Percentiles rank a stretch among this genome's conserved stretches.
Conservation (phyloP, 2,888 invertebrate species). For the Sepiola atlantica region DNA sequence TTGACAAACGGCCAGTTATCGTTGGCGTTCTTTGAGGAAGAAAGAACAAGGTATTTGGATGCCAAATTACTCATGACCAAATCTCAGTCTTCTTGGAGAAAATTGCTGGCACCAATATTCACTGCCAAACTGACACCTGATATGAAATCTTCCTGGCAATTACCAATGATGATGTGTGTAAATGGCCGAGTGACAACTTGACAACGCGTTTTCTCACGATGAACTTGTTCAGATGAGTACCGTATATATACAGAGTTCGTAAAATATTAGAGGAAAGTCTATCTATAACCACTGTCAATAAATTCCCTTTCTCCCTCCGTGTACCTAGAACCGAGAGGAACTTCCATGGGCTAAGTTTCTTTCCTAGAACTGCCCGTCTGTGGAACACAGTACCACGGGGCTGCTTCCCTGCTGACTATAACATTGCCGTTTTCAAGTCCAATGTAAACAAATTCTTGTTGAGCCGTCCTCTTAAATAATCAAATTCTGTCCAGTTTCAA, state of each 20-base stretch:
- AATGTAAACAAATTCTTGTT: no score
- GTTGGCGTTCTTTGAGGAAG: background rate
- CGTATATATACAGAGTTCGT: background rate
- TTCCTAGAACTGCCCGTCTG: no score
- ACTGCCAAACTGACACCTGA: conserved; percentile 8
- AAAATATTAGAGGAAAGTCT: no score
- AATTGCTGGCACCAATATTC: background rate
- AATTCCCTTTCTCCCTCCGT: no score
- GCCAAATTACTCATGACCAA: background rate
- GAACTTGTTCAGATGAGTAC: background rate
- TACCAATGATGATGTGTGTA: background rate
- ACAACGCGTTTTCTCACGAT: background rate
- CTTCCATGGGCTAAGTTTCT: no score
- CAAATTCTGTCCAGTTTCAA: no score
- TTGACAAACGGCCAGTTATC: background rate
- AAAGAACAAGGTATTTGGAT: background rate
- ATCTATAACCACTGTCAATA: no score
- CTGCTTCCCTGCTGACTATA: no score
- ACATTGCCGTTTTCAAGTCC: no score
- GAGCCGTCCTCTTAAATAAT: no score
- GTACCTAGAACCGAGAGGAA: no score
- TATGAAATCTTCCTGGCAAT: background rate
- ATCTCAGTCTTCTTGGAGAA: background rate
- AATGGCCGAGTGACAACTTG: background rate
- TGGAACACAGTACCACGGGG: no score